phyloP scores from a whole-genome alignment of 1,140 invertebrate genomes.

The Drosophila bipectinata region DNA sequence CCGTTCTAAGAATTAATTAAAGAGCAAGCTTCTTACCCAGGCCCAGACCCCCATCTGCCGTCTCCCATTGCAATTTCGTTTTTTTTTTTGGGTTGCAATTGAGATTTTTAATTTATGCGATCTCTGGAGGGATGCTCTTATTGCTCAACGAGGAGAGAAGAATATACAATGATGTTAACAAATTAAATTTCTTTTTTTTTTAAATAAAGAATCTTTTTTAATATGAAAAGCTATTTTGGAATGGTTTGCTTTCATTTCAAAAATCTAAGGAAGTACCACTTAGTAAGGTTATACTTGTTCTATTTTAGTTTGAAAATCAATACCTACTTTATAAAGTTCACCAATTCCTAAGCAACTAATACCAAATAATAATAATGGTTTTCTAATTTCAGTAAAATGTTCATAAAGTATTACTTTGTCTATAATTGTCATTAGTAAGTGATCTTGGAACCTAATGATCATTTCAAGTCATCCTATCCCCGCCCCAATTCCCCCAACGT shows the following conservation, averaged over 20 bases:
- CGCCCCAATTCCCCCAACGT: slow-evolving; percentile 19
- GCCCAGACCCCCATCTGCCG: slow-evolving; percentile 18
- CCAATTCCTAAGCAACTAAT: no score
- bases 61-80: slow-evolving; percentile 25
- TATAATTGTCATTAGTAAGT: background rate
- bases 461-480: slow-evolving; percentile 2
- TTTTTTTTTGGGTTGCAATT: slow-evolving; percentile 47
- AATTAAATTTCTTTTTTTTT: no score
- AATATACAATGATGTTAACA: background rate
- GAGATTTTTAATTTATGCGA: slow-evolving; percentile 46
- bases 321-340: no score
- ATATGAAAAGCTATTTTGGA: no score
- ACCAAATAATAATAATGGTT: no score
- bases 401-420: no score
- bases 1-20: slow-evolving; percentile 79
- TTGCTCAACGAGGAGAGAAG: background rate
- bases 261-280: no score
- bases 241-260: no score
- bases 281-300: no score
- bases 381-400: no score
- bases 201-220: no score
- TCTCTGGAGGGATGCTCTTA: slow-evolving; percentile 7
- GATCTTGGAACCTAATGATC: background rate
- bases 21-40: slow-evolving; percentile 54
- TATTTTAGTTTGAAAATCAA: no score